Conservation (phyloP, 2,888 invertebrate species). For the Cantharis rustica region DNA sequence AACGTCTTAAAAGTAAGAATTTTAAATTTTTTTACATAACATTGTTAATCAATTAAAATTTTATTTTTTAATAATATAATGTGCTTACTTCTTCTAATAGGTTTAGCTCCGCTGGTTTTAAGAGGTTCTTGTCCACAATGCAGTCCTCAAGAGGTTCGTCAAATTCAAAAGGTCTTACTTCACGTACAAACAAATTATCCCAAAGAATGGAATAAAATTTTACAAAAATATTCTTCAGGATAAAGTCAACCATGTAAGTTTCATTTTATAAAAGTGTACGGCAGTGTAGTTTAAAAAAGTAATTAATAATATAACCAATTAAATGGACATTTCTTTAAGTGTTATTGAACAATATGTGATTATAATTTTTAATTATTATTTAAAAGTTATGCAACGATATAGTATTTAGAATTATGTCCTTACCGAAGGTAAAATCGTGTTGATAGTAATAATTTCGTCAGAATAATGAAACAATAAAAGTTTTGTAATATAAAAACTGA, state of each 20-base stretch:
- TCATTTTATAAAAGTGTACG: background rate
- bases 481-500: background rate
- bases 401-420: conserved; percentile 4
- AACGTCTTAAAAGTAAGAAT: conserved; percentile 71
- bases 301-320: background rate
- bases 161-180: conserved; percentile 75
- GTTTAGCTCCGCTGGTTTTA: conserved; percentile 74
- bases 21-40: background rate
- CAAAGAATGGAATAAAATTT: conserved; percentile 76
- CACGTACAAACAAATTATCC: conserved; percentile 78
- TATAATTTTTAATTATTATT: background rate
- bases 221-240: conserved; percentile 65
- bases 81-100: conserved; percentile 53
- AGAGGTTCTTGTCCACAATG: conserved; percentile 77
- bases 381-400: background rate
- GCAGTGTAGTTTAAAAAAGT: background rate
- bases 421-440: conserved; percentile 2
- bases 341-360: background rate
- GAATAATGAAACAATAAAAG: background rate
- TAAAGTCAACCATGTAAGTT: background rate
- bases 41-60: background rate
- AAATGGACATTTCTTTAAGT: background rate
- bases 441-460: background rate
- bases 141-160: conserved; percentile 68
- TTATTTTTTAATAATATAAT: background rate